These are phyloP conservation scores for Catostomus latipinnis DNA, from an alignment of 2,797 vertebrate species.

Conservation along the genomic window DNA sequence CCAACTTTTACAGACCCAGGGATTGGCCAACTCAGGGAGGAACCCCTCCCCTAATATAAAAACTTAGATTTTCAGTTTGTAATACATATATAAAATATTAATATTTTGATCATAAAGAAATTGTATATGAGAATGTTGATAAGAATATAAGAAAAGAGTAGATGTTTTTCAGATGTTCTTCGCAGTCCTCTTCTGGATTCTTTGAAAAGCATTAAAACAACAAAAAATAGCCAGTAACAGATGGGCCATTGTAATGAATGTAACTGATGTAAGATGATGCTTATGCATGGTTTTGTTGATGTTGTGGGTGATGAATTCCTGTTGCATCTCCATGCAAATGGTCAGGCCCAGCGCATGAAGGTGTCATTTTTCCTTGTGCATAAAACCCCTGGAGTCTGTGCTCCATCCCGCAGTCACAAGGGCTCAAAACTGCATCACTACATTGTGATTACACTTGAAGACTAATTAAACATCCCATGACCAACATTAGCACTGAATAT, in stretches of 20 bases:
- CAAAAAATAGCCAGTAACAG: not conserved
- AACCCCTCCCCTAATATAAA: too few species aligned
- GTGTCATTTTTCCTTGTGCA: slow-evolving; percentile 54
- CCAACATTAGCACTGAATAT: not conserved
- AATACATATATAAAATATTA: too few species aligned
- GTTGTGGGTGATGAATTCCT: not conserved
- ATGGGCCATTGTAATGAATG: not conserved
- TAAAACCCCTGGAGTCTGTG: slow-evolving; percentile 66
- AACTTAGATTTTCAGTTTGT: too few species aligned
- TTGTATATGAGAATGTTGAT: too few species aligned
- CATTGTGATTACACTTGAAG: not conserved
- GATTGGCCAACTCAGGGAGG: too few species aligned
- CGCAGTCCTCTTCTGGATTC: too few species aligned
- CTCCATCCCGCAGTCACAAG: slow-evolving; percentile 59
- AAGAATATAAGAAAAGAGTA: too few species aligned
- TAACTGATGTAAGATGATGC: not conserved
- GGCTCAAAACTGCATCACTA: slow-evolving; percentile 40
- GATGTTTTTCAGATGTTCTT: too few species aligned
- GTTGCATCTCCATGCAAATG: slow-evolving; percentile 58
- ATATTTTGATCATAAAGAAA: too few species aligned
- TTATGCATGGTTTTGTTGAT: slow-evolving; percentile 10
- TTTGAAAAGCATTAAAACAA: too few species aligned
- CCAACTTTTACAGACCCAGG: too few species aligned
- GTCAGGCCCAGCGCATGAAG: slow-evolving; percentile 62
- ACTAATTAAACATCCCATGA: not conserved